Conservation (phyloP, 2,888 invertebrate genomes). For the Scelioninae gen. 1 region DNA sequence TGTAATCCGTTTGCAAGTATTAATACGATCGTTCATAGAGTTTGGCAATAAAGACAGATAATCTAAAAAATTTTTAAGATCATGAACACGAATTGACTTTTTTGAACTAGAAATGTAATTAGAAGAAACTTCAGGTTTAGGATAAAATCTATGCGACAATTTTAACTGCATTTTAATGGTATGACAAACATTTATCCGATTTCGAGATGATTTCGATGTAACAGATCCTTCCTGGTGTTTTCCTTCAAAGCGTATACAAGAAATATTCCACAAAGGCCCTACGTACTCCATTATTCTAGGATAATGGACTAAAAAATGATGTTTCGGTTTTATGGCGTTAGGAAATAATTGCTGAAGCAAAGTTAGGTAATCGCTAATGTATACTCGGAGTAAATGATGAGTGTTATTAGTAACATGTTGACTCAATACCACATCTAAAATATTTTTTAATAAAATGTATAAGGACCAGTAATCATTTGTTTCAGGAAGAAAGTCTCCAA, state of each 20-base stretch:
- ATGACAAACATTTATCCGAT: too few relatives aligned
- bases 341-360: slow-evolving; percentile 11
- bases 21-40: not conserved
- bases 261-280: slow-evolving; percentile 66
- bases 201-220: slow-evolving; percentile 37
- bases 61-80: too few relatives aligned
- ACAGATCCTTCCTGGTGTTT: slow-evolving; percentile 55
- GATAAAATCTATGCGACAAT: not conserved
- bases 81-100: too few relatives aligned
- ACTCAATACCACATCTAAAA: slow-evolving; percentile 24
- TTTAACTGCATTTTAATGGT: not conserved
- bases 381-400: not conserved
- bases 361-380: slow-evolving; percentile 21
- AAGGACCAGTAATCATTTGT: slow-evolving; percentile 64
- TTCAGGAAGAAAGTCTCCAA: slow-evolving; percentile 56
- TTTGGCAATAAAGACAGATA: not conserved
- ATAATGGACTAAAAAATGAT: slow-evolving; percentile 34
- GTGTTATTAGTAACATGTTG: not conserved
- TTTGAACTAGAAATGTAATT: too few relatives aligned
- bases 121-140: too few relatives aligned
- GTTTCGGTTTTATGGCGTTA: slow-evolving; percentile 31
- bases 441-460: slow-evolving; percentile 47
- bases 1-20: not conserved
- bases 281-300: slow-evolving; percentile 47
- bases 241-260: slow-evolving; percentile 68